Percentiles rank a stretch among this genome's conserved stretches.
phyloP scores from a whole-genome alignment of 2,797 vertebrate species.

The Tiaroga cobitis region DNA sequence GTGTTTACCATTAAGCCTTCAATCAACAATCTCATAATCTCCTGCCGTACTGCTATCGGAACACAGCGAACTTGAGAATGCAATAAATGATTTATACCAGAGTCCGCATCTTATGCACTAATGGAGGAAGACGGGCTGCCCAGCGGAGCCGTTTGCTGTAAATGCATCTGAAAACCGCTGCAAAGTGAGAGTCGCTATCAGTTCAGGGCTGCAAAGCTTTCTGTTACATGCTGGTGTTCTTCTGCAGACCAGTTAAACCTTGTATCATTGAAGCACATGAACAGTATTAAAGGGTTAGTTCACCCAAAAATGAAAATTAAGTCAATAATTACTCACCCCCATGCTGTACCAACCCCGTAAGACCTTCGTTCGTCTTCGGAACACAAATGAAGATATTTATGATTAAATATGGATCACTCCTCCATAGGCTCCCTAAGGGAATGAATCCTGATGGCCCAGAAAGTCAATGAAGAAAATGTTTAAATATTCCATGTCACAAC shows the following conservation, averaged over 20 bases:
- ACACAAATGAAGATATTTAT: too few species aligned
- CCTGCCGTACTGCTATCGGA: constrained; percentile 65
- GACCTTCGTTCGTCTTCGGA: too few species aligned
- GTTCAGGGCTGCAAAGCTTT: background rate
- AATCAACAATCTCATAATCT: constrained; percentile 74
- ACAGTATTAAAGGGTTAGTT: too few species aligned
- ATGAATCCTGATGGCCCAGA: too few species aligned
- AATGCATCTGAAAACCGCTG: constrained; percentile 23
- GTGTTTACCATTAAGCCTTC: constrained; percentile 64
- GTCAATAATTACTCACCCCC: too few species aligned
- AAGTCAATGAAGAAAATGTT: too few species aligned
- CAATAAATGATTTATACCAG: constrained; percentile 50
- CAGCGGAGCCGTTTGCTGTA: constrained; percentile 20
- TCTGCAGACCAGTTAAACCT: constrained; percentile 25
- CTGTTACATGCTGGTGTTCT: background rate
- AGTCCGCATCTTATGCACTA: constrained; percentile 16
- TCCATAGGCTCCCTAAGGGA: too few species aligned
- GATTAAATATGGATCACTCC: too few species aligned
- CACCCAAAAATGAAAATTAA: too few species aligned
- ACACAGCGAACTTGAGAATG: constrained; percentile 61
- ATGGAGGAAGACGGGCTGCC: constrained; percentile 21
- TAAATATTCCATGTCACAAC: too few species aligned
- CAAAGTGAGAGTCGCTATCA: constrained; percentile 1
- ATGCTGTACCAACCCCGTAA: too few species aligned
- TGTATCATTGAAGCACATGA: background rate